Evolutionary conservation across 1,140 invertebrate genomes (phyloP), one percentile per base, ranked within the genome.

Genomic region (Drosophila baimaii): DNA sequence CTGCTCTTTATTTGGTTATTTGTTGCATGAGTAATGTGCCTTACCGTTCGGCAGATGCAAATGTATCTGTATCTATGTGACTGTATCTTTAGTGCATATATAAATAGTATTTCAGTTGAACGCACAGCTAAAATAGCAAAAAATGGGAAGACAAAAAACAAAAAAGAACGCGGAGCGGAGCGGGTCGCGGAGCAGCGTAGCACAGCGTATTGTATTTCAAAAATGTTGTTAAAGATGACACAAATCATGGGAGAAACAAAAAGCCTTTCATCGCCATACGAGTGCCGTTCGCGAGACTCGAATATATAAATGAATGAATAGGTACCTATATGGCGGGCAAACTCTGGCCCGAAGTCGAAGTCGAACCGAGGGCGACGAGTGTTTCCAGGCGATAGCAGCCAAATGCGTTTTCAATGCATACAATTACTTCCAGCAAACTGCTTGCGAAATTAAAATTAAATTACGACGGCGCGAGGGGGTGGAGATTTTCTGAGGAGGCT

Each of bases 81-180:
- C 71, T 78, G 65, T 71, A 76, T 86, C 82, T 83, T 77, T 74
- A 54, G 71, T 85, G 83, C 82, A 88, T 86, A 75, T 86, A 86
- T 88, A 88, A 88, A 88, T 88, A 88, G 83, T 89, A 89, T 83
- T 88, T 88, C 83, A 88, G 84, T 89, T 74, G 84, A 88, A 88
- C 83, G 83, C 83, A 77, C 83, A 79, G 76, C 80, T 77, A 80
- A 88, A 88, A 88, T 89, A 88, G 84, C 83, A 86, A 70, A 78
- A 54, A 35, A 54, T 35, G 12, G 27, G 9, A 15, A 17, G 49
- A n/a, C 29, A 69, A 64, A 47, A 55, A 51, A 33, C 27, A 43
- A 23, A 15, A 15, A 58, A 33, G 23, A 29, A 46, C 46, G n/a
- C 17, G 46, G n/a, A 49, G 47, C 25, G 10, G 31, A 51, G 37